Evolutionary conservation across 2,113 vertebrate genomes (phyloP).

Genomic region (Hylia prasina): DNA sequence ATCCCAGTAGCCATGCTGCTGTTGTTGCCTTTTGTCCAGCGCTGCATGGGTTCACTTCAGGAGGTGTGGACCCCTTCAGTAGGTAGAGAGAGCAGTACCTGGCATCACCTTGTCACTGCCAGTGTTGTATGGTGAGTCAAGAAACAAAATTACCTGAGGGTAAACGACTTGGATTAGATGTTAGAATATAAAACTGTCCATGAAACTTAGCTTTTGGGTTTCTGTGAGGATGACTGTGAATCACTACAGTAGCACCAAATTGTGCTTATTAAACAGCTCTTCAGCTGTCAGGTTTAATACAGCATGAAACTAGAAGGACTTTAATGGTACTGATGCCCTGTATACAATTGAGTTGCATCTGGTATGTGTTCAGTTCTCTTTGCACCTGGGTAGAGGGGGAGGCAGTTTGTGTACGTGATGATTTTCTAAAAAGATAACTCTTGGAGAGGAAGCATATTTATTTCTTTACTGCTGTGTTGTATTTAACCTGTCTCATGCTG

Average conservation of each 20-base stretch:
- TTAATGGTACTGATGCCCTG: neutral
- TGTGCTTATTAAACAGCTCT: neutral
- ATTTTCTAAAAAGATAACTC: neutral
- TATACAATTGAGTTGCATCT: neutral
- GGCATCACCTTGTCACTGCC: neutral
- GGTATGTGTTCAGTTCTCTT: neutral
- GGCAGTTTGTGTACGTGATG: neutral
- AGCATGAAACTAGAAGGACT: neutral
- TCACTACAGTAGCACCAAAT: neutral
- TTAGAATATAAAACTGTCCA: neutral
- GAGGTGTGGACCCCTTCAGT: neutral
- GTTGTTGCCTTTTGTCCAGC: neutral
- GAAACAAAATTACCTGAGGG: neutral
- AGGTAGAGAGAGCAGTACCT: neutral
- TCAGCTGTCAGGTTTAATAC: neutral
- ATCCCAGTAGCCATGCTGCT: neutral
- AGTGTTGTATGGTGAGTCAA: neutral
- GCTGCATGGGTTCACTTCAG: neutral
- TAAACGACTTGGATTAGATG: neutral
- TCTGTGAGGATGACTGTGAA: neutral
- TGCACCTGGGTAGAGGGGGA: neutral
- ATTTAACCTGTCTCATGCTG: neutral
- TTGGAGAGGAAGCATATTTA: neutral
- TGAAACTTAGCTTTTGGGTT: neutral
- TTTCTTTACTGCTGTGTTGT: neutral